phyloP scores from a whole-genome alignment of 2,113 vertebrate species.

The Mesocricetus auratus region DNA sequence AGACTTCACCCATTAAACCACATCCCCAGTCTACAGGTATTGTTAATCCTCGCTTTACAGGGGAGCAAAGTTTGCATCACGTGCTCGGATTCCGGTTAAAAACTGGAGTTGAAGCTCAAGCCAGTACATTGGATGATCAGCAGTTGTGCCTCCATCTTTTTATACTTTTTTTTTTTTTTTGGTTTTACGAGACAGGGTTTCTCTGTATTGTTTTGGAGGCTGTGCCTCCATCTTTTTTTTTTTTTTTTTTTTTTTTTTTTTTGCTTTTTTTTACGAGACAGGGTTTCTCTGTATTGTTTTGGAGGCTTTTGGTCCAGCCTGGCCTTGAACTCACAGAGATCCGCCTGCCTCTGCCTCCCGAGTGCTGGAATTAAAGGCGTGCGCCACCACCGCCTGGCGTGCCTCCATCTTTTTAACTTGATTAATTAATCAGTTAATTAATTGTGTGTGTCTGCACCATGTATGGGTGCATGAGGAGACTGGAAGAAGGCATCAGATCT shows the following conservation, averaged over 20 bases:
- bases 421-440: background rate
- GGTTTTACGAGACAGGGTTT: too few species aligned
- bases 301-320: too few species aligned
- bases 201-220: too few species aligned
- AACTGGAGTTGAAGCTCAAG: background rate
- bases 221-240: too few species aligned
- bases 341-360: too few species aligned
- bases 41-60: background rate
- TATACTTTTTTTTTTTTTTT: too few species aligned
- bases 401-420: background rate
- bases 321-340: too few species aligned
- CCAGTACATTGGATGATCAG: background rate
- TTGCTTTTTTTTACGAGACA: too few species aligned
- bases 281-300: too few species aligned
- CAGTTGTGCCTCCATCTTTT: background rate
- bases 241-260: too few species aligned
- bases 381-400: too few species aligned
- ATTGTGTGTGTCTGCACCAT: background rate
- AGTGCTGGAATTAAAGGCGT: too few species aligned
- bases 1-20: background rate
- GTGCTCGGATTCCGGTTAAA: slow-evolving; percentile 6
- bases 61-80: background rate
- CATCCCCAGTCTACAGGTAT: background rate
- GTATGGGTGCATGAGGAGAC: background rate
- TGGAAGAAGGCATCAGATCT: background rate